phyloP scores from a whole-genome alignment of 30 jellyfish, hydroid and myxozoan genomes.

The Nemopilema nomurai region DNA sequence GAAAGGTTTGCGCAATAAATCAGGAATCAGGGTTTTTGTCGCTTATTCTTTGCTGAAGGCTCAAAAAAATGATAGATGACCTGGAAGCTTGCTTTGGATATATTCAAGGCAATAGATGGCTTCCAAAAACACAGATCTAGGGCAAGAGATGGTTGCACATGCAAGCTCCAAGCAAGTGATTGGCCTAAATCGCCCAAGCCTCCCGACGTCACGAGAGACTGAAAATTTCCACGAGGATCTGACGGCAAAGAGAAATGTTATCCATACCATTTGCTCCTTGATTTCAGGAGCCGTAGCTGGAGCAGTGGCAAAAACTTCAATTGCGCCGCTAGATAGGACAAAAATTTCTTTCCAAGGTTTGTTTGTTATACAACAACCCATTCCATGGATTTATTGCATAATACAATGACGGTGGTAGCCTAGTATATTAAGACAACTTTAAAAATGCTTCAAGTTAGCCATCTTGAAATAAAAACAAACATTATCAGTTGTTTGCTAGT shows the following conservation, averaged over 20 bases:
- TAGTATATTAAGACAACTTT: no score
- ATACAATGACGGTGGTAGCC: no score
- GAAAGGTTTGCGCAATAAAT: neutral
- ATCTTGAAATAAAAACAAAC: neutral
- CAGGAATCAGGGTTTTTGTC: neutral
- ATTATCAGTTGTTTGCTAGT: neutral
- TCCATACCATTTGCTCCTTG: slow-evolving; percentile 65
- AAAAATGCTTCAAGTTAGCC: no score
- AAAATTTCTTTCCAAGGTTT: slow-evolving; percentile 86
- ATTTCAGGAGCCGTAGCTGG: slow-evolving; percentile 96
- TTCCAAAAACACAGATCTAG: slow-evolving; percentile 27
- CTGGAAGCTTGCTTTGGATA: neutral
- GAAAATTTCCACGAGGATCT: slow-evolving; percentile 1
- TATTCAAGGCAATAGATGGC: neutral
- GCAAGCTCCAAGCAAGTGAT: slow-evolving; percentile 33
- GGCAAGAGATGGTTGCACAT: slow-evolving; percentile 40
- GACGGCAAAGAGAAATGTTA: slow-evolving; percentile 17
- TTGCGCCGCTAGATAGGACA: slow-evolving; percentile 95
- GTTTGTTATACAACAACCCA: neutral
- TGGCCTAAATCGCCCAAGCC: slow-evolving; percentile 47
- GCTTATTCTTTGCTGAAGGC: neutral
- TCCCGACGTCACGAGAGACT: slow-evolving; percentile 3
- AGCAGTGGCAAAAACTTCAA: slow-evolving; percentile 89
- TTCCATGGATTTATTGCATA: neutral
- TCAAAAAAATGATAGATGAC: neutral